Percentiles rank a stretch among this genome's conserved stretches.
Conservation (phyloP, 2,113 vertebrate genomes). For the Candoia aspera region DNA sequence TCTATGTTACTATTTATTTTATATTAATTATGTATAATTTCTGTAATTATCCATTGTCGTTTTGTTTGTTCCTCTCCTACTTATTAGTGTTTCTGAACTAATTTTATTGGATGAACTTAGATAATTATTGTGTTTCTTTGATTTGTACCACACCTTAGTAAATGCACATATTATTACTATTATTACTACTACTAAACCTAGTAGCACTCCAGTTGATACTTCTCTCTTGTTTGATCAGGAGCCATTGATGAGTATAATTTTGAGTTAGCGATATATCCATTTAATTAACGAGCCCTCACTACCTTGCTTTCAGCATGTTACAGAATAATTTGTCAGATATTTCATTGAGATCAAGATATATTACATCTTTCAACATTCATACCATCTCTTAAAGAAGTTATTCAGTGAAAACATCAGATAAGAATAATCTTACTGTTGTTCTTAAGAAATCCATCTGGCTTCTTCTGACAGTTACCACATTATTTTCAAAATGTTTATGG, state of each 20-base stretch:
- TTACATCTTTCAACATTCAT: background rate
- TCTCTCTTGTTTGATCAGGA: background rate
- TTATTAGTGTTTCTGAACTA: background rate
- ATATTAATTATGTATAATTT: background rate
- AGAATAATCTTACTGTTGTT: background rate
- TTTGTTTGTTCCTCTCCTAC: no score
- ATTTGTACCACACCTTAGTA: background rate
- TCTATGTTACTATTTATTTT: background rate
- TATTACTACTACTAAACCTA: background rate
- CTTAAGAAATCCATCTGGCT: background rate
- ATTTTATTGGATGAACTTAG: background rate
- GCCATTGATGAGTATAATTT: background rate
- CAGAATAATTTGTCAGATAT: background rate
- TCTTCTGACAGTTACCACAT: background rate
- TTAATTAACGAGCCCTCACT: background rate
- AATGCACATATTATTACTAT: background rate
- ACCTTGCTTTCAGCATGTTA: background rate
- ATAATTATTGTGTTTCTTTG: background rate
- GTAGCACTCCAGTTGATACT: background rate
- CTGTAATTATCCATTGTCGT: background rate
- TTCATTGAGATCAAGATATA: background rate
- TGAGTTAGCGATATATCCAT: background rate
- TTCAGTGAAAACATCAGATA: background rate
- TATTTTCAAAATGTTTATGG: background rate
- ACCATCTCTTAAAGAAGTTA: background rate